A percentile compares a stretch with the other conserved stretches of the same genome.
phyloP scores from a whole-genome alignment of 2,113 vertebrate genomes.

The Pteruthius melanotis region DNA sequence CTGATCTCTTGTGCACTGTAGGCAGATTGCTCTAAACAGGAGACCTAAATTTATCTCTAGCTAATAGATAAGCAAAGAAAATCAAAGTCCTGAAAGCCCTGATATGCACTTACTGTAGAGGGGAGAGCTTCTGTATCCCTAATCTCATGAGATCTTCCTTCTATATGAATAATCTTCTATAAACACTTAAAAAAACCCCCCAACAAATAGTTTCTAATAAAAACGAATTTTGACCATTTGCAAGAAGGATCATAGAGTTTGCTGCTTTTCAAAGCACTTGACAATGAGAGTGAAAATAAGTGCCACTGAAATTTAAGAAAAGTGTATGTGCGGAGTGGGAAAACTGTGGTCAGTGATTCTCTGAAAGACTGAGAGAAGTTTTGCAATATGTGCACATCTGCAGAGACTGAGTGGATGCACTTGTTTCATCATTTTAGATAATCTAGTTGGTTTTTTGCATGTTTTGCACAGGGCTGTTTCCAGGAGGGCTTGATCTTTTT shows the following conservation, averaged over 20 bases:
- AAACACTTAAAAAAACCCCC: no score
- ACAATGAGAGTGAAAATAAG: background rate
- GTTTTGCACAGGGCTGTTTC: background rate
- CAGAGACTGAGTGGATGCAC: background rate
- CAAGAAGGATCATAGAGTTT: background rate
- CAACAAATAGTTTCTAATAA: background rate
- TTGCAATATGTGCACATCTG: background rate
- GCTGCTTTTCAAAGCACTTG: background rate
- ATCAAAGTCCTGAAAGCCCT: background rate
- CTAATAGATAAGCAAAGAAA: conserved; percentile 25
- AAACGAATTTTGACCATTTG: background rate
- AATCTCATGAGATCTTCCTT: background rate
- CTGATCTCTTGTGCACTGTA: conserved; percentile 39
- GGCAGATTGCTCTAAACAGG: conserved; percentile 38
- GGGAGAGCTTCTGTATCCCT: background rate
- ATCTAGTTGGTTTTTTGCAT: background rate
- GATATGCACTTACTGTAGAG: background rate
- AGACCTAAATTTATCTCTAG: conserved; percentile 46
- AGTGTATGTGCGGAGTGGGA: background rate
- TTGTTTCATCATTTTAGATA: background rate
- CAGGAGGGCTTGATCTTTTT: background rate
- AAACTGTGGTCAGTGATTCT: background rate
- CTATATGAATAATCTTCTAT: background rate
- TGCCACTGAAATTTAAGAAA: background rate
- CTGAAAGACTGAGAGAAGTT: background rate